Evolutionary conservation across 2,113 vertebrate species (phyloP), one percentile per base, ranked within the genome.

Genomic region (Hassar affinis): DNA sequence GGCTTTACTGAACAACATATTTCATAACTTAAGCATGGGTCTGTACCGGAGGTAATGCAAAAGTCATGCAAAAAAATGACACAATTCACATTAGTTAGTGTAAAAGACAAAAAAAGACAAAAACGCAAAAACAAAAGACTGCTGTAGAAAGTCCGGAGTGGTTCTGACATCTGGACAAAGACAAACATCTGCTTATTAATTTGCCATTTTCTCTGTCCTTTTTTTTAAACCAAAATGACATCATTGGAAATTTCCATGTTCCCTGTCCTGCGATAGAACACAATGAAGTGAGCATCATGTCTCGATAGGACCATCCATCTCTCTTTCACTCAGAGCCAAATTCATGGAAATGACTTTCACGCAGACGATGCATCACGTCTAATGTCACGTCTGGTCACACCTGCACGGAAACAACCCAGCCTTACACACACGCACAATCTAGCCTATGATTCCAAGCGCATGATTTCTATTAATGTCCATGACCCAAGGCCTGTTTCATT

Each of bases 291-390:
- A 45, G 6, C 38, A n/a, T 22, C 22, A n/a, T 74, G 49, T 49
- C 71, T 74, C 2, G 25, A 72, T 1, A 3, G 42, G 69, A 30
- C 6, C 25, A 49, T 74, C 71, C 5, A 22, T 35, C 74, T 35
- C 49, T 33, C 27, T 54, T 35, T 76, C 10, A 9, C 51, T 18
- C 35, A 3, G 17, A 54, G 51, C 8, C 7, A 54, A 54, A 76
- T 35, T 35, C 30, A 54, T 35, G 18, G 10, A 14, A 54, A 25
- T 0, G n/a, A 75, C 25, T 72, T 72, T 77, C 3, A 30, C 51
- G 25, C 74, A 38, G 74, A 77, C 51, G 56, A 77, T 9, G 9
- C 9, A 20, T n/a, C 72, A 76, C 72, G 54, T 76, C 54, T 49
- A 33, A 75, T 75, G 72, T 75, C 71, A 49, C n/a, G 45, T 51